Evolutionary conservation across 2,888 invertebrate species (phyloP), one percentile per base, ranked within the genome.

Genomic region (Allacma fusca): DNA sequence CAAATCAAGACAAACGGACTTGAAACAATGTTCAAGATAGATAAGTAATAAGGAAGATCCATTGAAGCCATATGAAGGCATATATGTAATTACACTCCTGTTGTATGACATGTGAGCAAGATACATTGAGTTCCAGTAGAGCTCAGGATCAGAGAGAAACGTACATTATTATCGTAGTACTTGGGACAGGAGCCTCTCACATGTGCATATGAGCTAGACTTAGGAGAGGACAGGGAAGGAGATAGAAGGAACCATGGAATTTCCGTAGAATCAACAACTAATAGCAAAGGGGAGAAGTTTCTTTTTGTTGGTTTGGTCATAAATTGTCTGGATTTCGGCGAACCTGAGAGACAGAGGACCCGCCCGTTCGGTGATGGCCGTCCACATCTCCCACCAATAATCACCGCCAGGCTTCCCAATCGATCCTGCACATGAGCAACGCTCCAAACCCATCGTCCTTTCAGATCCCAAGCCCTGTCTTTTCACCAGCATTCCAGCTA

Each of bases 321-420:
- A 76, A 76, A 76, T 76, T 70, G 70, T 70, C 76, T 76, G 69
- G 69, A 59, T 76, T 76, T 70, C 70, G 64, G 69, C 34, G 29
- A 74, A 62, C 43, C 29, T 73, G 64, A 40, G 73, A 67, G 75
- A 67, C 67, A 44, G 24, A 75, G 50, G 75, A 44, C 28, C 76
- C 76, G 76, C 76, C 76, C 62, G 70, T 64, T 76, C 70, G 76
- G 70, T 76, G 70, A 76, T 76, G 76, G 76, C 76, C 76, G 76
- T 70, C 76, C 69, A 19, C n/a, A 16, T 19, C 43, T 19, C 70
- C 76, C 40, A 70, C 76, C 76, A 76, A 76, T 76, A 76, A 76
- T 76, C 76, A 76, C 76, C 12, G 24, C 70, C 44, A 40, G 21
- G 23, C 59, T 62, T 34, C 29, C 59, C 68, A 75, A 68, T 67